These are phyloP conservation scores for Blastobasis adustella DNA, from an alignment of 2,888 invertebrate species.

Conservation along the genomic window DNA sequence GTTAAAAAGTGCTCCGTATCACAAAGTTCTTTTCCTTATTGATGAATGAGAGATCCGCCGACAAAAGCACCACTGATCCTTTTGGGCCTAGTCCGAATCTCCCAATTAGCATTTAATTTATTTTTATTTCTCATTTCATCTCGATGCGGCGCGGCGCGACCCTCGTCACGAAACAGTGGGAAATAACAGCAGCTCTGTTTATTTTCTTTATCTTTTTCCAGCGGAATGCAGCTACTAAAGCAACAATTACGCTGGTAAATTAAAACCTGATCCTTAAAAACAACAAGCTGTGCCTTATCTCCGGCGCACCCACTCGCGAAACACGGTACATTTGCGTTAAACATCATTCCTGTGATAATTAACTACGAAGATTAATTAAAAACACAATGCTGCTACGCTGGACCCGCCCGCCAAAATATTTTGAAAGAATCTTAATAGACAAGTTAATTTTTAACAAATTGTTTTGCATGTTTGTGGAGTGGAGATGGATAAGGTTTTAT, in stretches of 20 bases:
- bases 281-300: slow-evolving; percentile 46
- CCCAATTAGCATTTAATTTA: slow-evolving; percentile 66
- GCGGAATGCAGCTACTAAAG: slow-evolving; percentile 44
- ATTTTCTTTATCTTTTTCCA: slow-evolving; percentile 52
- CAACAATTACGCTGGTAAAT: slow-evolving; percentile 50
- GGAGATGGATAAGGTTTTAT: too few relatives aligned
- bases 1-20: too few relatives aligned
- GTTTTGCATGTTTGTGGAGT: too few relatives aligned
- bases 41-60: too few relatives aligned
- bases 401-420: neutral
- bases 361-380: slow-evolving; percentile 16
- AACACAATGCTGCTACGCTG: neutral
- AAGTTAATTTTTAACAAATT: too few relatives aligned
- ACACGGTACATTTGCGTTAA: slow-evolving; percentile 9
- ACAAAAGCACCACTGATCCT: slow-evolving; percentile 5
- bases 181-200: slow-evolving; percentile 55
- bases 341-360: slow-evolving; percentile 15
- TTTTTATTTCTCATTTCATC: slow-evolving; percentile 63
- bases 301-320: slow-evolving; percentile 14
- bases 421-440: neutral
- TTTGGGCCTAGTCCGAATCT: slow-evolving; percentile 40
- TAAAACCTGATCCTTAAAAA: slow-evolving; percentile 48
- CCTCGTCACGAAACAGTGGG: slow-evolving; percentile 53
- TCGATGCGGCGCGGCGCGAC: slow-evolving; percentile 52
- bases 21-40: too few relatives aligned